Base-by-base conservation (phyloP, 2,113 vertebrate genomes). In the Raja brachyura region DNA sequence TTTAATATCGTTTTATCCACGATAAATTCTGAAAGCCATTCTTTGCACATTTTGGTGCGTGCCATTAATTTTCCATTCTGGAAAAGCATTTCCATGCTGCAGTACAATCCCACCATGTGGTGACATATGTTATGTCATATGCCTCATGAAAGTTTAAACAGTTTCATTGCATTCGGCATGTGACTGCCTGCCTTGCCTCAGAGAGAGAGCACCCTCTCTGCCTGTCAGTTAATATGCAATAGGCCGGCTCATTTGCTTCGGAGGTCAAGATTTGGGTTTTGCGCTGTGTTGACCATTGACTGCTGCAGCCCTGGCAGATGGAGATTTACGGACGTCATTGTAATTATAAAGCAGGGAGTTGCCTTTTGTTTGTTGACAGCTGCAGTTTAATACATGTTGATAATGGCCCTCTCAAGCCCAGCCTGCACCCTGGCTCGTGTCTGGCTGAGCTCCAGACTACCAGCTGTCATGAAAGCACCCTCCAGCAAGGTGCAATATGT, bases 121-220 rank as follows among this genome's bases (percentile, higher is more conserved):
- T 88, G 63, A 88, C 83, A 88, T 86, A 86, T 88, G 83, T 88
- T 88, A 88, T 88, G 83, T 88, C 59, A 88, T 88, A 88, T 88
- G 83, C 83, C 83, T 88, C 83, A 88, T 88, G 83, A 88, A 88
- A 88, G 63, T 88, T 63, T 88, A 88, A 88, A 88, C 83, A 88
- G 83, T 59, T 88, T 88, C 63, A 88, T 88, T 88, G 83, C 83
- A 88, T 88, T 88, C 83, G n/a, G 59, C 83, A 88, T 88, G 83
- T 66, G 63, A 88, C 83, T 31, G 83, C 28, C n/a, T 88, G 59
- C 39, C 39, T 48, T 48, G 39, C 39, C 39, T 48, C 39, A 48
- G 39, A 63, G 83, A 88, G 31, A 88, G 83, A 88, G 83, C n/a
- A 88, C 83, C 83, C 59, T 88, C 83, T 88, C 83, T 66, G 83